Percentiles rank a stretch among this genome's conserved stretches.
phyloP scores from a whole-genome alignment of 37 sponge, comb jelly and placozoan species.

The Theonella swinhoei region DNA sequence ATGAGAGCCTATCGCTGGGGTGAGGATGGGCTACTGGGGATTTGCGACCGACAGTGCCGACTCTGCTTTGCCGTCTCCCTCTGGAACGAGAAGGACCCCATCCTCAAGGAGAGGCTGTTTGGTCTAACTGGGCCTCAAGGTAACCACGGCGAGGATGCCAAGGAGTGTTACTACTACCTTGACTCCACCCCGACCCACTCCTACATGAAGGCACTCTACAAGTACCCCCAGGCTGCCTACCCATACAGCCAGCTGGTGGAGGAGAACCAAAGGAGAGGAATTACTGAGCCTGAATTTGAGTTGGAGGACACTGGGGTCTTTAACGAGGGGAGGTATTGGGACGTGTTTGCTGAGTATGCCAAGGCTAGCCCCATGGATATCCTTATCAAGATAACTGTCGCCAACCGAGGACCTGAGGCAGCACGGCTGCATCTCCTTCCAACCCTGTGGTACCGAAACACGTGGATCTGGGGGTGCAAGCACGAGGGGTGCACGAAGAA shows the following conservation, averaged over 20 bases:
- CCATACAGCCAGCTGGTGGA: slow-evolving; percentile 86
- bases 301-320: slow-evolving; percentile 88
- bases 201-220: slow-evolving; percentile 95
- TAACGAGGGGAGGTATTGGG: slow-evolving; percentile 86
- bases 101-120: slow-evolving; percentile 94
- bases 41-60: slow-evolving; percentile 91
- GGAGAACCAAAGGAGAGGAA: slow-evolving; percentile 60
- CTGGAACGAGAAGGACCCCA: slow-evolving; percentile 95
- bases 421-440: slow-evolving; percentile 87
- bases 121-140: slow-evolving; percentile 92
- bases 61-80: slow-evolving; percentile 88
- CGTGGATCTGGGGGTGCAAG: slow-evolving; percentile 97
- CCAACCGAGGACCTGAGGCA: slow-evolving; percentile 75
- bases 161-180: slow-evolving; percentile 97
- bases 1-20: slow-evolving; percentile 96
- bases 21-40: slow-evolving; percentile 93
- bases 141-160: slow-evolving; percentile 95
- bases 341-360: slow-evolving; percentile 89
- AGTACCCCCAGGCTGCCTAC: slow-evolving; percentile 90
- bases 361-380: slow-evolving; percentile 81
- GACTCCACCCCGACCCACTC: slow-evolving; percentile 98
- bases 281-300: slow-evolving; percentile 82
- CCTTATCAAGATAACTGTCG: slow-evolving; percentile 74
- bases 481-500: slow-evolving; percentile 93
- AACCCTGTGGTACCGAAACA: slow-evolving; percentile 95